Base-by-base conservation (phyloP, 2,888 invertebrate species). In the Junonia oenone region DNA sequence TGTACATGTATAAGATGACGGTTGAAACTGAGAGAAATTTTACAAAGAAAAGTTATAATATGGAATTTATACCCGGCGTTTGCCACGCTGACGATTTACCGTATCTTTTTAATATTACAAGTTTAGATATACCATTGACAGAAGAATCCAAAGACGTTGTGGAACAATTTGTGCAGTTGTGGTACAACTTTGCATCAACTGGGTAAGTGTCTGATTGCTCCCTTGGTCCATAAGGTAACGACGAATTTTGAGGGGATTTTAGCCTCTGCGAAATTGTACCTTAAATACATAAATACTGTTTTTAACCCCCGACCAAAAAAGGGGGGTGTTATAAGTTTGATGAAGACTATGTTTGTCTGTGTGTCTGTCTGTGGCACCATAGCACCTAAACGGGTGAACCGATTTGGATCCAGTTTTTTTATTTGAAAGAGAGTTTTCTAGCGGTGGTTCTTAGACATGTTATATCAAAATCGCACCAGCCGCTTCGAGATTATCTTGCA, bases 41-140 rank as follows among this genome's bases (percentile, higher is more conserved):
- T 51, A 75, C 78, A 11, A 89, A 89, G 67, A 77, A 68, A 45
- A 61, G 68, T 43, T 89, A 89, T 52, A 76, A 83, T 38, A 80
- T 89, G 82, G 73, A 83, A 2, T 55, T 64, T 2, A 51, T 79
- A 1, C 61, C 73, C 47, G 90, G 89, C 1, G 87, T 83, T 1
- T 90, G 90, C 63, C 90, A 90, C 60, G 74, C 83, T 2, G 90
- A 90, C 54, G 90, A 90, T 1, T 65, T 88, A 19, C 73, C 73
- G 2, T 90, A 89, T 60, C 68, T 83, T 1, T 90, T 90, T 47
- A 74, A 89, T 48, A 64, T 88, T 0, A 84, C 83, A 0, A 76
- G 76, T 51, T 61, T 83, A 48, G 74, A 82, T 48, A 68, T 88
- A 59, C 82, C 85, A n/a, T 58, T 83, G 19, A 77, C 84, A 6